These are phyloP conservation scores for Andrena haemorrhoa DNA, from an alignment of 2,888 invertebrate genomes.

Conservation along the genomic window DNA sequence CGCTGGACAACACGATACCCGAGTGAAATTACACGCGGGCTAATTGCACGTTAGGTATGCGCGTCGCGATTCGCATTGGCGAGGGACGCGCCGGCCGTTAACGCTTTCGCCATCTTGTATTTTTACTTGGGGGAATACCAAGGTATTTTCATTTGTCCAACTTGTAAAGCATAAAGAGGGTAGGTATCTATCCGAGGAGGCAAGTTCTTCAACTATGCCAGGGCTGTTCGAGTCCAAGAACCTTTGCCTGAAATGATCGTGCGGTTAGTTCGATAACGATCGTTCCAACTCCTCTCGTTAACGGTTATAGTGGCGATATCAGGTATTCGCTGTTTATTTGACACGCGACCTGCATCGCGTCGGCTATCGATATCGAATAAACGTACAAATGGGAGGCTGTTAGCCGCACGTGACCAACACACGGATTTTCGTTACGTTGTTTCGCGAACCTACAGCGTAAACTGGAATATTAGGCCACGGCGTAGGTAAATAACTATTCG, in stretches of 20 bases:
- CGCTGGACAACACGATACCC: slow-evolving; percentile 48
- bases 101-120: slow-evolving; percentile 20
- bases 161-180: not conserved
- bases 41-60: slow-evolving; percentile 76
- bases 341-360: slow-evolving; percentile 42
- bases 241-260: slow-evolving; percentile 45
- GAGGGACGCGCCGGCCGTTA: slow-evolving; percentile 43
- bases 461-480: slow-evolving; percentile 24
- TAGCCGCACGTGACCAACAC: slow-evolving; percentile 19
- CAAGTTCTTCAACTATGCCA: slow-evolving; percentile 52
- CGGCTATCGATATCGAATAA: slow-evolving; percentile 49
- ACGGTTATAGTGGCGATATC: slow-evolving; percentile 50
- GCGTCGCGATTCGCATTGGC: slow-evolving; percentile 47
- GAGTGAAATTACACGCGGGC: slow-evolving; percentile 73
- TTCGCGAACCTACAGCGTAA: not conserved
- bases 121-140: not conserved
- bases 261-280: slow-evolving; percentile 56
- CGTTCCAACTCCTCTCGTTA: slow-evolving; percentile 57
- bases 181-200: not conserved
- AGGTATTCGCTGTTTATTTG: slow-evolving; percentile 54
- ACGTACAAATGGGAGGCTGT: slow-evolving; percentile 38
- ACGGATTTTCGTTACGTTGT: slow-evolving; percentile 24
- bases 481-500: not conserved
- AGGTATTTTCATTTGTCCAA: not conserved
- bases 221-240: slow-evolving; percentile 22